Conservation (phyloP, 2,888 invertebrate species). For the Caenorhabditis sulstoni region DNA sequence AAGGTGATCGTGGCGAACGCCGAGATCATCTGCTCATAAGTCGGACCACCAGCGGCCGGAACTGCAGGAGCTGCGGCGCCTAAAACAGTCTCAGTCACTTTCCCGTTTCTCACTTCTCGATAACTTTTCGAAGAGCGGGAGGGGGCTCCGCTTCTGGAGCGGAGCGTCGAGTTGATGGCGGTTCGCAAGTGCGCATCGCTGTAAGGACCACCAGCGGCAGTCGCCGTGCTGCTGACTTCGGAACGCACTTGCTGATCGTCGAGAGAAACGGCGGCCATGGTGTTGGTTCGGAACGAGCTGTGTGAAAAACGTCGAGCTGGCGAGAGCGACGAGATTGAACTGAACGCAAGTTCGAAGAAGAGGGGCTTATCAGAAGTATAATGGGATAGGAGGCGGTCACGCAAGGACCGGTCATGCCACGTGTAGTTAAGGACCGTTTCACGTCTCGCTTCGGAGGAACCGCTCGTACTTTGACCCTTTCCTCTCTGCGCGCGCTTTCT, state of each 20-base stretch:
- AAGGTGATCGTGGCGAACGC: conserved; percentile 35
- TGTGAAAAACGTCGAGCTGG: background rate
- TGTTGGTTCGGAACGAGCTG: background rate
- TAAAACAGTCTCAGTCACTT: background rate
- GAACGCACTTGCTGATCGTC: conserved; percentile 9
- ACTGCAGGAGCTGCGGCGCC: background rate
- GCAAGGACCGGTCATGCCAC: no score
- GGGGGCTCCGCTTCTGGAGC: conserved; percentile 22
- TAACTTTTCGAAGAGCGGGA: conserved; percentile 33
- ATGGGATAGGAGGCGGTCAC: no score
- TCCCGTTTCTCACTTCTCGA: background rate
- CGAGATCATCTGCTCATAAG: conserved; percentile 31
- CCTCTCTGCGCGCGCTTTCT: conserved; percentile 12
- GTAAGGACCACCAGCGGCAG: conserved; percentile 13
- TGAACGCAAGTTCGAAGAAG: background rate
- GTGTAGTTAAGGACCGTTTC: no score
- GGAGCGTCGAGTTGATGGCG: conserved; percentile 37
- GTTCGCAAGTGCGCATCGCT: conserved; percentile 20
- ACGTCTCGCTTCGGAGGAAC: no score
- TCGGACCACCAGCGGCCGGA: background rate
- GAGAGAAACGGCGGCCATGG: conserved; percentile 33
- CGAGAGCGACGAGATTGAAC: background rate
- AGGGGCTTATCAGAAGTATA: no score
- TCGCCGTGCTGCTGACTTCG: conserved; percentile 6
- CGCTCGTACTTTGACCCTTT: conserved; percentile 20